These are phyloP conservation scores for Netelia virgata DNA, from an alignment of 2,888 invertebrate species.

Conservation along the genomic window DNA sequence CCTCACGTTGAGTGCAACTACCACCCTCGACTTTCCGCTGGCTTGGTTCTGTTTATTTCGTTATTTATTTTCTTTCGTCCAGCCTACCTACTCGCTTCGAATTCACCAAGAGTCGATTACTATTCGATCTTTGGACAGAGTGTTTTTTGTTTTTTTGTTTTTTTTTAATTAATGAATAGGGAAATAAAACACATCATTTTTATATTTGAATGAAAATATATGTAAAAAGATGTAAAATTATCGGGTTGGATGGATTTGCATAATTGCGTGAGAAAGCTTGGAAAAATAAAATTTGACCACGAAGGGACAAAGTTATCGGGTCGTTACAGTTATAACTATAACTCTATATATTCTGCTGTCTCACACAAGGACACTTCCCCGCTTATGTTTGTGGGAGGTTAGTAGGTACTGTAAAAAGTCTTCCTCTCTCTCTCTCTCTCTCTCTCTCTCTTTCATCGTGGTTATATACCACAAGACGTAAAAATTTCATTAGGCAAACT, in stretches of 20 bases:
- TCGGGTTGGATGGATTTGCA: too few species aligned
- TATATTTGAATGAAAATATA: too few species aligned
- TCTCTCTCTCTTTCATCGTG: slow-evolving; percentile 65
- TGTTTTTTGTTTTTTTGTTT: background rate
- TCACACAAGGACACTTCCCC: background rate
- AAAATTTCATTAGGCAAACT: slow-evolving; percentile 80
- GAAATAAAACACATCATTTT: too few species aligned
- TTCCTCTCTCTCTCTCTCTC: slow-evolving; percentile 50
- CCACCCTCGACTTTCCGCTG: slow-evolving; percentile 17
- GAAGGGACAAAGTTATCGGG: background rate
- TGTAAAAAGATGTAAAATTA: too few species aligned
- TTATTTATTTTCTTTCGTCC: slow-evolving; percentile 3
- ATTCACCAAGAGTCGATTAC: background rate
- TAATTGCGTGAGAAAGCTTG: too few species aligned
- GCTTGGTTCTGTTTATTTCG: background rate
- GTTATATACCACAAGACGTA: slow-evolving; percentile 67
- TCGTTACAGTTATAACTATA: background rate
- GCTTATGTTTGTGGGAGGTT: background rate
- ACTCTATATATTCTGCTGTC: background rate
- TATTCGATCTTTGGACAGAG: too few species aligned
- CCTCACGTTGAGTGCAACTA: slow-evolving; percentile 68
- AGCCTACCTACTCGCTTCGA: background rate
- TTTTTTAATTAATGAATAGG: background rate
- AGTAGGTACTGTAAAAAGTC: slow-evolving; percentile 5
- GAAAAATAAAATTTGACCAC: too few species aligned